phyloP scores from a whole-genome alignment of 2,113 vertebrate genomes.

The Heterotilapia buettikoferi region DNA sequence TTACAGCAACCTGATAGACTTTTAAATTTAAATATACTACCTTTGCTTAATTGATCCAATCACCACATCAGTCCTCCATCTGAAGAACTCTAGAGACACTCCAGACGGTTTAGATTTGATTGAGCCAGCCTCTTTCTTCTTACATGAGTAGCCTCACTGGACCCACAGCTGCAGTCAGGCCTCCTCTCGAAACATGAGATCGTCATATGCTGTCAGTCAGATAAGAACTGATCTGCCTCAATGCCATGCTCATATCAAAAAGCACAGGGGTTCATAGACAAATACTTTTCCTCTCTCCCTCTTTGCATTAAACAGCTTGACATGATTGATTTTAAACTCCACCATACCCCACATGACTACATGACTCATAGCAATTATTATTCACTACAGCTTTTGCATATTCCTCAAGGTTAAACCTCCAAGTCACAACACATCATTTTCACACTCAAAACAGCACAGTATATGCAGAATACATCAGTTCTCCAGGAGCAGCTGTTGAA shows the following conservation, averaged over 20 bases:
- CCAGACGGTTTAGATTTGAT: conserved; percentile 16
- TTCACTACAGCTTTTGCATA: neutral
- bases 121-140: neutral
- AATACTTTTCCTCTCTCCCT: neutral
- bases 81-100: neutral
- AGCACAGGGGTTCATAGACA: conserved; percentile 2
- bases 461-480: neutral
- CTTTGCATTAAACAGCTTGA: neutral
- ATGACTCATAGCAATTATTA: neutral
- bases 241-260: conserved; percentile 20
- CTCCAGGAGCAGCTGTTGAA: neutral
- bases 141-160: neutral
- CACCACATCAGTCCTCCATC: neutral
- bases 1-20: conserved; percentile 12
- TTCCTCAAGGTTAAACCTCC: neutral
- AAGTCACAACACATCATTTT: neutral
- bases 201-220: conserved; percentile 29
- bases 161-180: neutral
- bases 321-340: neutral
- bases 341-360: neutral
- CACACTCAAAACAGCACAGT: neutral
- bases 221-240: neutral
- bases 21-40: conserved; percentile 18
- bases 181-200: conserved; percentile 38
- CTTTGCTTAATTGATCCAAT: conserved; percentile 44